Base-by-base conservation (phyloP, 2,888 invertebrate genomes). In the Sylvicola cinctus region DNA sequence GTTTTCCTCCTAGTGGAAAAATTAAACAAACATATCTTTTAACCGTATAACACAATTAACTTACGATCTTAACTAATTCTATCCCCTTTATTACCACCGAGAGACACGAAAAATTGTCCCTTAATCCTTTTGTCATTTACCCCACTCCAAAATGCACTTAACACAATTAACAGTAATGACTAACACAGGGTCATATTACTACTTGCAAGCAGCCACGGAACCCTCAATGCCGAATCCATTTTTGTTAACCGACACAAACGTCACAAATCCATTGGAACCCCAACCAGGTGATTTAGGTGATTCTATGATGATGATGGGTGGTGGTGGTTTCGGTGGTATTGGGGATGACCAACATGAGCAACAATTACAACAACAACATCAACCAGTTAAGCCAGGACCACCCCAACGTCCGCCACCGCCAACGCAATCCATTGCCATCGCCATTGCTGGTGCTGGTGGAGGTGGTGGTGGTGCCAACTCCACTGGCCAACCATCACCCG, bases 321-420 rank as follows among this genome's bases (percentile, higher is more conserved):
- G 14, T 37, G 36, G 28, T 36, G 32, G 26, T 34, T 26, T 15
- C 23, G 26, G 12, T 14, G 29, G 4, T 29, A 29, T 14, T 35
- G 40, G 16, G 35, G 16, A 33, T 36, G 38, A 35, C 35, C 20
- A 20, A 8, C 20, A 20, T 8, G 10, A 29, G 12, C 16, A 3
- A 10, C 13, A 29, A 29, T 10, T n/a, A 10, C 13, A 13, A 20
- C 20, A 20, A 8, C 20, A 14, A 4, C 17, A 34, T 12, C 23
- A 28, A 34, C 4, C 7, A 34, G 10, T 7, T 20, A 34, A 29
- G 29, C 12, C 29, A 12, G 36, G 34, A 15, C 42, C 56, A 46
- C 59, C 57, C 45, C 56, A 53, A 38, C 56, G 57, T 44, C 57
- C 56, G 50, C 59, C 58, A 42, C 58, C 58, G 44, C 58, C 54